Conservation (phyloP, 2,113 vertebrate genomes). For the Ammodytes marinus region DNA sequence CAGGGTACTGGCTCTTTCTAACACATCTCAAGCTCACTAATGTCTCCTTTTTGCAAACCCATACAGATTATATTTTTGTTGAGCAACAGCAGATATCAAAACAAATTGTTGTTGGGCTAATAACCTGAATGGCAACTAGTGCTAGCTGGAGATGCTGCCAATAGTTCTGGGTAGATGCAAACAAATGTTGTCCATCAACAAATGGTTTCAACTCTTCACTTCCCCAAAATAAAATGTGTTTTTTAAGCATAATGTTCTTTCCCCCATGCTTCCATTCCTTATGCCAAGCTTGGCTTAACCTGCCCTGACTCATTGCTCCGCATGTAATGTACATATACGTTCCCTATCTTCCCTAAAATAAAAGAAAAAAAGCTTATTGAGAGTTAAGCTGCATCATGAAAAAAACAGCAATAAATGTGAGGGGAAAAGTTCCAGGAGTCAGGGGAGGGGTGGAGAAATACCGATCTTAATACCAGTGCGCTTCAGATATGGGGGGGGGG, state of each 20-base stretch:
- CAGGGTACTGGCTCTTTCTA: neutral
- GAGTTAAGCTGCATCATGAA: neutral
- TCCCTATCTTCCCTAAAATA: too few species aligned
- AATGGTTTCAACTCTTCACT: neutral
- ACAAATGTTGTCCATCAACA: too few species aligned
- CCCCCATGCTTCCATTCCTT: neutral
- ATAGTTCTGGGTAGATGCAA: too few species aligned
- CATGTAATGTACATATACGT: neutral
- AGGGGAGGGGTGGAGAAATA: constrained; percentile 11
- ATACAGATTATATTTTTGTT: neutral
- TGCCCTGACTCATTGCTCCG: neutral
- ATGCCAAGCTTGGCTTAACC: neutral
- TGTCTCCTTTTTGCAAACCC: neutral
- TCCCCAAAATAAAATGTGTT: neutral
- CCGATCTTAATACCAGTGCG: constrained; percentile 28
- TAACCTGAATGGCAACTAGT: neutral
- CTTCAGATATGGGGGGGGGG: neutral
- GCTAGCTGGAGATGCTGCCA: neutral
- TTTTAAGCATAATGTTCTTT: neutral
- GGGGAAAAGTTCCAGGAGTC: constrained; percentile 22
- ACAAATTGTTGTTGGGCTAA: neutral
- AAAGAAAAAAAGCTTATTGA: neutral
- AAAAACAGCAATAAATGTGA: constrained; percentile 21
- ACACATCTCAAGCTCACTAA: neutral
- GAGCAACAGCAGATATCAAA: neutral